Evolutionary conservation across 2,113 vertebrate genomes (phyloP).

Genomic region (Trachemys scripta): DNA sequence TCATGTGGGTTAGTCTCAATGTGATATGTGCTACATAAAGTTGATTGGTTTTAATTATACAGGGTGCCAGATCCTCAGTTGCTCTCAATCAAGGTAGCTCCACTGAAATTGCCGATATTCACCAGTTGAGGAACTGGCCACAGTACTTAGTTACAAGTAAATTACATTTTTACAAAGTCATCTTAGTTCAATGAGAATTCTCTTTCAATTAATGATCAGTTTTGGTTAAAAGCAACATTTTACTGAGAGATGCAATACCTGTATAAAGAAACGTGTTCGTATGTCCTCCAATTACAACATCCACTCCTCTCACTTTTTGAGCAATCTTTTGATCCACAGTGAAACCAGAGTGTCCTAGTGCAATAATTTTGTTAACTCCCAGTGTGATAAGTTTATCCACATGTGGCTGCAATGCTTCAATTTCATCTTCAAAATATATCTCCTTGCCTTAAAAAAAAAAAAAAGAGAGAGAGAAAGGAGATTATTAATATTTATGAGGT

Average conservation of each 20-base stretch:
- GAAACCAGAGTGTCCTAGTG: slow-evolving; percentile 95
- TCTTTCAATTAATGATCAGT: neutral
- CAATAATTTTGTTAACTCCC: slow-evolving; percentile 92
- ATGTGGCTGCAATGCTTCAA: slow-evolving; percentile 83
- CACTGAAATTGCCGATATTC: neutral
- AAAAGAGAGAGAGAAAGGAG: neutral
- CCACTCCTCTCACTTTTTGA: slow-evolving; percentile 88
- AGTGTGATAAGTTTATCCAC: slow-evolving; percentile 86
- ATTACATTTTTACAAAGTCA: neutral
- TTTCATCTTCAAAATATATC: slow-evolving; percentile 89
- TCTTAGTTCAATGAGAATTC: neutral
- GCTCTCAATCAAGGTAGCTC: neutral
- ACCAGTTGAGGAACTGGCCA: neutral
- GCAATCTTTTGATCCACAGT: slow-evolving; percentile 87
- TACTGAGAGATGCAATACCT: slow-evolving; percentile 78
- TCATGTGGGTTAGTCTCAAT: neutral
- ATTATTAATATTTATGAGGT: neutral
- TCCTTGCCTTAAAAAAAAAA: slow-evolving; percentile 78
- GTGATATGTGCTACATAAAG: neutral
- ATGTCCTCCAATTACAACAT: slow-evolving; percentile 94
- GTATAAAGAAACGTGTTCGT: slow-evolving; percentile 95
- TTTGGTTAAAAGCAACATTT: neutral
- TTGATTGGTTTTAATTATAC: neutral
- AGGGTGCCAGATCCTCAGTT: neutral
- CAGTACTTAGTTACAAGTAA: neutral